phyloP scores from a whole-genome alignment of 2,888 invertebrate species.

The Bombylius discolor region DNA sequence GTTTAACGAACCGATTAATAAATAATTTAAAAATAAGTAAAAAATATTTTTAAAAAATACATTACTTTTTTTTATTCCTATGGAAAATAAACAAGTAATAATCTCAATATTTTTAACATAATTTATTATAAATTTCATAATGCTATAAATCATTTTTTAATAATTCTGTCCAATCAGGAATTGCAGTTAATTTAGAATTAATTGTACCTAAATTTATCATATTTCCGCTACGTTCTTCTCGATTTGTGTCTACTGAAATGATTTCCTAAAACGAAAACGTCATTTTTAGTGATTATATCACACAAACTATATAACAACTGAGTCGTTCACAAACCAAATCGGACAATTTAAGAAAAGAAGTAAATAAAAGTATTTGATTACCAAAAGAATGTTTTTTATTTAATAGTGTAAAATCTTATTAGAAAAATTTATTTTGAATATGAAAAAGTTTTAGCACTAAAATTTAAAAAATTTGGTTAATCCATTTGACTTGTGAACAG shows the following conservation, averaged over 20 bases:
- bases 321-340: background rate
- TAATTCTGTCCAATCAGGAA: slow-evolving; percentile 43
- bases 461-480: too few relatives aligned
- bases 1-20: too few relatives aligned
- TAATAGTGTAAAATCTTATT: too few relatives aligned
- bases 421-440: too few relatives aligned
- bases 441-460: too few relatives aligned
- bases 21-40: background rate
- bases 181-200: slow-evolving; percentile 43
- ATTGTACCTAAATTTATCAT: slow-evolving; percentile 44
- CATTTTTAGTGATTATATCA: too few relatives aligned
- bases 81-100: too few relatives aligned
- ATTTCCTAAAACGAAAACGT: slow-evolving; percentile 31
- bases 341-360: background rate
- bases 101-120: too few relatives aligned
- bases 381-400: too few relatives aligned
- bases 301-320: background rate
- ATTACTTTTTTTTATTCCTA: too few relatives aligned
- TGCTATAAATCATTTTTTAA: slow-evolving; percentile 21
- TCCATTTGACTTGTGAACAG: too few relatives aligned
- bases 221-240: slow-evolving; percentile 41
- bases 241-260: slow-evolving; percentile 42
- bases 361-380: background rate
- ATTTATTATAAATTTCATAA: background rate
- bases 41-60: background rate